Conservation (phyloP, 1,140 invertebrate genomes). For the Dreissena rostriformis region DNA sequence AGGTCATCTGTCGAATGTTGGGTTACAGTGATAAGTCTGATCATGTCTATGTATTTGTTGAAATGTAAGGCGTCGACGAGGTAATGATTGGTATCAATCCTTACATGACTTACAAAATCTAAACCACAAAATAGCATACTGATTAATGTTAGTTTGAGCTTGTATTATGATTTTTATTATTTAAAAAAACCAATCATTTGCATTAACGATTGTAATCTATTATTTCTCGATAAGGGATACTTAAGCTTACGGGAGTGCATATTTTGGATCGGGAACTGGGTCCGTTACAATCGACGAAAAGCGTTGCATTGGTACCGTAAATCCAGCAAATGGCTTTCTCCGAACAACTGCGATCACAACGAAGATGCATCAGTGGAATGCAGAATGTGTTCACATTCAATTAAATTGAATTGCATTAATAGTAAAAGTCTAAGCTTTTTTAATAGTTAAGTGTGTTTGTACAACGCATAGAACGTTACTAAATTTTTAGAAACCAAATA, state of each 20-base stretch:
- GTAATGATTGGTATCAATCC: no score
- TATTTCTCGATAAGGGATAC: not conserved
- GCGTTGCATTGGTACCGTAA: conserved; percentile 9
- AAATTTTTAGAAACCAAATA: no score
- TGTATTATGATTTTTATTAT: no score
- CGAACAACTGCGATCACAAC: conserved; percentile 3
- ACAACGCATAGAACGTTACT: no score
- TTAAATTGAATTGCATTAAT: not conserved
- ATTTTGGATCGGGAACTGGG: conserved; percentile 8
- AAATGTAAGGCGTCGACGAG: no score
- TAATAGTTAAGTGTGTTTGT: not conserved
- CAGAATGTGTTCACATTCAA: conserved; percentile 8
- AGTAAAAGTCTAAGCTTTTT: not conserved
- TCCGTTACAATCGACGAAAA: conserved; percentile 4
- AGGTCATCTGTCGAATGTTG: conserved; percentile 59
- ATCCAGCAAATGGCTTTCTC: not conserved
- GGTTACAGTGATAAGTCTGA: conserved; percentile 26
- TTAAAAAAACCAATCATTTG: no score
- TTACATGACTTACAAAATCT: no score
- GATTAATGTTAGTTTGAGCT: no score
- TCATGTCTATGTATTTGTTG: no score
- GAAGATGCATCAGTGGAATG: conserved; percentile 36
- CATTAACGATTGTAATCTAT: no score
- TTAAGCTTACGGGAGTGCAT: not conserved
- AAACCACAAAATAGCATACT: no score